A percentile compares a stretch with the other conserved stretches of the same genome.
These are phyloP conservation scores for Aphodius sticticus DNA, from an alignment of 2,888 invertebrate species.

Conservation along the genomic window DNA sequence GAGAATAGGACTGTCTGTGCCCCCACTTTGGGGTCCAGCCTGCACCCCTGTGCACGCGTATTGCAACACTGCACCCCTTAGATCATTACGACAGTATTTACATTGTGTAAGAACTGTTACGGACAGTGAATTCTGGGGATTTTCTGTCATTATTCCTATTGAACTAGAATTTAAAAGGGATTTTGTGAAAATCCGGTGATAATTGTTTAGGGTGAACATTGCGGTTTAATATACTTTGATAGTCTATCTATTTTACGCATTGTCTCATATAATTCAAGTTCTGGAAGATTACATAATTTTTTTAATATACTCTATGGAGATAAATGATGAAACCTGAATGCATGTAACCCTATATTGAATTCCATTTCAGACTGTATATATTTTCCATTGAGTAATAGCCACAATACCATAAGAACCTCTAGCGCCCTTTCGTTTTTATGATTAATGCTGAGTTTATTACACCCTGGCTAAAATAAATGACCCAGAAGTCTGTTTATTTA, in stretches of 20 bases:
- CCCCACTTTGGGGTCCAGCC: slow-evolving; percentile 17
- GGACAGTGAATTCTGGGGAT: not conserved
- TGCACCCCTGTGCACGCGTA: slow-evolving; percentile 8
- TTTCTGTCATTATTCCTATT: not conserved
- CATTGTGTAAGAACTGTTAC: slow-evolving; percentile 4
- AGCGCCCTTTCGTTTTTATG: not conserved
- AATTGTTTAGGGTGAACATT: not conserved
- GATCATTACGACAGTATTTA: not conserved
- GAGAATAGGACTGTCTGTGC: slow-evolving; percentile 12
- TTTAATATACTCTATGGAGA: no score
- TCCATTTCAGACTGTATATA: not conserved
- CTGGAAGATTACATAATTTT: no score
- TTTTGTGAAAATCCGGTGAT: not conserved
- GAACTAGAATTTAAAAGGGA: slow-evolving; percentile 4
- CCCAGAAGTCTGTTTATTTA: not conserved
- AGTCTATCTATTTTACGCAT: not conserved
- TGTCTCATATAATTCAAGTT: no score
- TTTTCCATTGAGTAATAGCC: not conserved
- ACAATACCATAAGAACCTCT: not conserved
- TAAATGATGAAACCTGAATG: no score
- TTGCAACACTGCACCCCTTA: not conserved
- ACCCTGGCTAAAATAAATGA: not conserved
- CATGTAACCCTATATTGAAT: not conserved
- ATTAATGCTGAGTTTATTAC: not conserved
- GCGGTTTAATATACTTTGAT: not conserved